These are phyloP conservation scores for Luehdorfia chinensis DNA, from an alignment of 1,140 invertebrate genomes.

Conservation along the genomic window DNA sequence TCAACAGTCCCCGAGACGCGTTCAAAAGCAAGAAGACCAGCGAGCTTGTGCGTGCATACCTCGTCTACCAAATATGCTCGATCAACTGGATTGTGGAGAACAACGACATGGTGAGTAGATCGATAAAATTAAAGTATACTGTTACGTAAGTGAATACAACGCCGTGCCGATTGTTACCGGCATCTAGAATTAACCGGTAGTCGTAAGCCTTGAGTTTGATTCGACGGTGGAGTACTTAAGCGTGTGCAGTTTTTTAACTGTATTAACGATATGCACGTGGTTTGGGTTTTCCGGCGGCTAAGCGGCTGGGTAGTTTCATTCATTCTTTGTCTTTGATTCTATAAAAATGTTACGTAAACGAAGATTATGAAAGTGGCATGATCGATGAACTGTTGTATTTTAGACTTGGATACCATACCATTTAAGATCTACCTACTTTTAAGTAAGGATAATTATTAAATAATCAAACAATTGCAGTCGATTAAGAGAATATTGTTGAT, in stretches of 20 bases:
- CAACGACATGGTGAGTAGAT: conserved; percentile 91
- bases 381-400: no score
- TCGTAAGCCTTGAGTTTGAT: conserved; percentile 44
- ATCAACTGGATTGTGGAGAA: conserved; percentile 94
- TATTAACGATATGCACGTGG: conserved; percentile 17
- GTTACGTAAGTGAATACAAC: conserved; percentile 40
- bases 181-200: conserved; percentile 46
- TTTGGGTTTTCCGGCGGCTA: conserved; percentile 5
- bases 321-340: background rate
- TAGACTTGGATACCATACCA: no score
- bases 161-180: conserved; percentile 32
- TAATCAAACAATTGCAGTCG: background rate
- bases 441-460: background rate
- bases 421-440: background rate
- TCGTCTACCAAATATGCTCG: conserved; percentile 96
- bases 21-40: conserved; percentile 97
- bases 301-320: background rate
- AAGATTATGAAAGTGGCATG: background rate
- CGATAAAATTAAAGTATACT: conserved; percentile 42
- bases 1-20: conserved; percentile 87
- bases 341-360: conserved; percentile 14
- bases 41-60: conserved; percentile 93
- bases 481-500: background rate
- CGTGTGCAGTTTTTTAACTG: conserved; percentile 9
- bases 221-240: conserved; percentile 26